Percentiles rank a stretch among this genome's conserved stretches.
Conservation (phyloP, 2,797 vertebrate genomes). For the Cottoperca gobio region DNA sequence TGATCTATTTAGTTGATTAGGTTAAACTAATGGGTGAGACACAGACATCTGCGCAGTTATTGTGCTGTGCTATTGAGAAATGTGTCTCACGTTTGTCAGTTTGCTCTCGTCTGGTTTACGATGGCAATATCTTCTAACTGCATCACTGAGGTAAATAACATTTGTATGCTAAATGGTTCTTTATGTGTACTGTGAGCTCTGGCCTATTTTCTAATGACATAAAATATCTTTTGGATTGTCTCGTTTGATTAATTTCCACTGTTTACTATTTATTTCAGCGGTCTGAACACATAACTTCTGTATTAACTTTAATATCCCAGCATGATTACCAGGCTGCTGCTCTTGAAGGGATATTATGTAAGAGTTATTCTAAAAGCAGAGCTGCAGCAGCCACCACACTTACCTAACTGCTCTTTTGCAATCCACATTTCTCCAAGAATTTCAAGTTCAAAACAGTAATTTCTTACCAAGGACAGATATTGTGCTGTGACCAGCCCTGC, state of each 20-base stretch:
- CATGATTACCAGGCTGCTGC: conserved; percentile 11
- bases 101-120: not conserved
- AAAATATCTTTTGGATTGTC: not conserved
- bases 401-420: conserved; percentile 53
- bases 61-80: not conserved
- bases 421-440: conserved; percentile 48
- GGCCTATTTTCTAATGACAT: not conserved
- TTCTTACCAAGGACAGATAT: conserved; percentile 63
- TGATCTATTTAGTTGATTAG: not conserved
- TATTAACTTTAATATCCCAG: conserved; percentile 24
- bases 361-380: conserved; percentile 39
- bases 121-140: not conserved
- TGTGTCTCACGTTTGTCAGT: not conserved
- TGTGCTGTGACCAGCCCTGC: conserved; percentile 54
- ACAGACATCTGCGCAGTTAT: not conserved
- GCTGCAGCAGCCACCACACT: conserved; percentile 32
- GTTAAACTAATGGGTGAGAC: not conserved
- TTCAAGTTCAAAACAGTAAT: conserved; percentile 55
- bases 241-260: not conserved
- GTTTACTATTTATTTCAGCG: not conserved
- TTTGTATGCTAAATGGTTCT: not conserved
- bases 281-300: not conserved
- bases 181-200: not conserved
- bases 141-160: not conserved
- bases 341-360: not conserved